A percentile compares a stretch with the other conserved stretches of the same genome.
phyloP scores from a whole-genome alignment of 2,113 vertebrate species.

The Todiramphus saurophagus region DNA sequence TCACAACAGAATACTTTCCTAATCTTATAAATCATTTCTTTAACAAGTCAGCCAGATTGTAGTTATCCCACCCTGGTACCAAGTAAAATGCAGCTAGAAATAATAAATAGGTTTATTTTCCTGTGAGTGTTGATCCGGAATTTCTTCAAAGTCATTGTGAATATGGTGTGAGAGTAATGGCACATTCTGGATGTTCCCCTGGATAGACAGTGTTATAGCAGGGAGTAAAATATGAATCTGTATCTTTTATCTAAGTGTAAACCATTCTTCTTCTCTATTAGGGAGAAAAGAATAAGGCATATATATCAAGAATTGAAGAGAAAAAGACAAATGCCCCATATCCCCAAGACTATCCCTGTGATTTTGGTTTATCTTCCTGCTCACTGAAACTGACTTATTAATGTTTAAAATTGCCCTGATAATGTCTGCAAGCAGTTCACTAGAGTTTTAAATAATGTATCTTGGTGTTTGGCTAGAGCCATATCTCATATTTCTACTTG shows the following conservation, averaged over 20 bases:
- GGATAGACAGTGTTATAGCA: not conserved
- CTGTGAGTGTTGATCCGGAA: not conserved
- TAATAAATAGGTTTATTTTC: not conserved
- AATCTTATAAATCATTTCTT: not conserved
- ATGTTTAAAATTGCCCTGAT: slow-evolving; percentile 10
- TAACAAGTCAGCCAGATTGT: not conserved
- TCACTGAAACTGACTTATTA: slow-evolving; percentile 45
- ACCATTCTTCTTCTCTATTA: not conserved
- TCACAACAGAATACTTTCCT: not conserved
- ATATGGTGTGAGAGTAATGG: not conserved
- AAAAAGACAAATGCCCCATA: not conserved
- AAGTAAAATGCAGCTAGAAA: not conserved
- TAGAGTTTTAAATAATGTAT: slow-evolving; percentile 50
- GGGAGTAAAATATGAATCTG: not conserved
- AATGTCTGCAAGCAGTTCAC: slow-evolving; percentile 12
- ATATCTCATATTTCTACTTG: not conserved
- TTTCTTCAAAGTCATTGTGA: not conserved
- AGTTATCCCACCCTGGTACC: not conserved
- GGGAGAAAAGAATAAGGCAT: not conserved
- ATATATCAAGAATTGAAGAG: not conserved
- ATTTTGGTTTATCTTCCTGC: slow-evolving; percentile 12
- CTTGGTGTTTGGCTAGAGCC: not conserved
- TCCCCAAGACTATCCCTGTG: not conserved
- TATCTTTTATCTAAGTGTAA: not conserved
- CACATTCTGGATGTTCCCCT: not conserved